Conservation (phyloP, 2,113 vertebrate species). For the Uria lomvia region DNA sequence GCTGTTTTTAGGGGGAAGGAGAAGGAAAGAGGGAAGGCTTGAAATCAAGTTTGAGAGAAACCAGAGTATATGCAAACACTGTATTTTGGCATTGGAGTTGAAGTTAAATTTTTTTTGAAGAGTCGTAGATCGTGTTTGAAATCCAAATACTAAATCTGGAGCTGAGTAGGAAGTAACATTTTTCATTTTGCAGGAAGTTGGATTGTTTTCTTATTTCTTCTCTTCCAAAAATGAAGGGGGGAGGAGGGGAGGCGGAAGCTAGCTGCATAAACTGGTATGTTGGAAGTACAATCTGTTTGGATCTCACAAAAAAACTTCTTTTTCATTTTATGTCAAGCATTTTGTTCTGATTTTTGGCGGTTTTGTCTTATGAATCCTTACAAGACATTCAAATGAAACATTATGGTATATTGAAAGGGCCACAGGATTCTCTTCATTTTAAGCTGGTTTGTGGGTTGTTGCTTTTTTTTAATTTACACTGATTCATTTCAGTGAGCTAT, state of each 20-base stretch:
- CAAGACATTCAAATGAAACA: background rate
- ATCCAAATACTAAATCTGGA: slow-evolving; percentile 48
- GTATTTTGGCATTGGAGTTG: background rate
- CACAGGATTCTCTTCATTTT: background rate
- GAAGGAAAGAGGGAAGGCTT: background rate
- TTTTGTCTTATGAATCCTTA: background rate
- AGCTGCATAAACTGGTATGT: background rate
- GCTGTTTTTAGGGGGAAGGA: background rate
- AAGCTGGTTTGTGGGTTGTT: background rate
- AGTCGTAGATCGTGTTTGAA: background rate
- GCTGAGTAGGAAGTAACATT: slow-evolving; percentile 47
- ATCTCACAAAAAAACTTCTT: background rate
- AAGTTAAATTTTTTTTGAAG: background rate
- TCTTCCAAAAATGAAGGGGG: background rate
- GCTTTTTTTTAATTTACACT: background rate
- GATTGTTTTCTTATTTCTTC: slow-evolving; percentile 44
- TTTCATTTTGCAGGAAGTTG: slow-evolving; percentile 38
- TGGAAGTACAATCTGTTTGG: slow-evolving; percentile 19
- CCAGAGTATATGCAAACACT: background rate
- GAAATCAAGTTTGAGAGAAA: background rate
- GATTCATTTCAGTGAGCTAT: background rate
- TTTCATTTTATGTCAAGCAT: background rate
- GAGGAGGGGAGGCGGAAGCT: background rate
- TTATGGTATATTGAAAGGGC: background rate
- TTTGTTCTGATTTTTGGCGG: background rate